Evolutionary conservation across 2,797 vertebrate genomes (phyloP).

Genomic region (Philypnodon macrostomus): DNA sequence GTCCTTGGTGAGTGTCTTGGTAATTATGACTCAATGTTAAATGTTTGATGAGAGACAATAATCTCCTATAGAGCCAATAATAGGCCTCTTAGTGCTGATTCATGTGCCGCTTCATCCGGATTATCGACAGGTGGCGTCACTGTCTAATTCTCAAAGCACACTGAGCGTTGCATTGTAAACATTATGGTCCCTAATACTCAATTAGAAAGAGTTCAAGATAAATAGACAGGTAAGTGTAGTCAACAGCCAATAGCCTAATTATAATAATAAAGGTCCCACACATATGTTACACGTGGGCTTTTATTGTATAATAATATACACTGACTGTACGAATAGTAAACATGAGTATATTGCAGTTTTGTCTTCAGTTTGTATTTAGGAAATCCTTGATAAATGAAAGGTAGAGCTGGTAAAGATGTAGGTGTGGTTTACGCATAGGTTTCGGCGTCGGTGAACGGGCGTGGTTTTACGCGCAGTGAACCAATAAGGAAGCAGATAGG

Average conservation of each 20-base stretch:
- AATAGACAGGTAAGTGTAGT: too few relatives aligned
- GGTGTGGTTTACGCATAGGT: slow-evolving; percentile 44
- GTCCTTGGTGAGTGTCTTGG: slow-evolving; percentile 10
- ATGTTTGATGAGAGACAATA: slow-evolving; percentile 68
- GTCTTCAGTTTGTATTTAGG: too few relatives aligned
- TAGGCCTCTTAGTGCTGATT: slow-evolving; percentile 60
- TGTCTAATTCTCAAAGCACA: slow-evolving; percentile 13
- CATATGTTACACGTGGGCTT: too few relatives aligned
- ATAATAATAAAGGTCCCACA: too few relatives aligned
- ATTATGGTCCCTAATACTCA: too few relatives aligned
- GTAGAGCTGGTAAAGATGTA: slow-evolving; percentile 56
- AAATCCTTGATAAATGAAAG: too few relatives aligned
- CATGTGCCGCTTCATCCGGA: slow-evolving; percentile 47
- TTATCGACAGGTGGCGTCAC: slow-evolving; percentile 56
- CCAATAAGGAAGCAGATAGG: slow-evolving; percentile 51
- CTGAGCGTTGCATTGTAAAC: not conserved
- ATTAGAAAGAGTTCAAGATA: too few relatives aligned
- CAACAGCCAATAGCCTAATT: too few relatives aligned
- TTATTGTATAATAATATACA: too few relatives aligned
- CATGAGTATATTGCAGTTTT: too few relatives aligned
- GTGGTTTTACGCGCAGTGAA: slow-evolving; percentile 12
- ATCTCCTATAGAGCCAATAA: slow-evolving; percentile 52
- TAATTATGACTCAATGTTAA: slow-evolving; percentile 49
- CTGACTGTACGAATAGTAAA: too few relatives aligned
- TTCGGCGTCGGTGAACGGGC: slow-evolving; percentile 32